Evolutionary conservation across 2,888 invertebrate genomes (phyloP), one percentile per base, ranked within the genome.

Genomic region (Ichneumon xanthorius): DNA sequence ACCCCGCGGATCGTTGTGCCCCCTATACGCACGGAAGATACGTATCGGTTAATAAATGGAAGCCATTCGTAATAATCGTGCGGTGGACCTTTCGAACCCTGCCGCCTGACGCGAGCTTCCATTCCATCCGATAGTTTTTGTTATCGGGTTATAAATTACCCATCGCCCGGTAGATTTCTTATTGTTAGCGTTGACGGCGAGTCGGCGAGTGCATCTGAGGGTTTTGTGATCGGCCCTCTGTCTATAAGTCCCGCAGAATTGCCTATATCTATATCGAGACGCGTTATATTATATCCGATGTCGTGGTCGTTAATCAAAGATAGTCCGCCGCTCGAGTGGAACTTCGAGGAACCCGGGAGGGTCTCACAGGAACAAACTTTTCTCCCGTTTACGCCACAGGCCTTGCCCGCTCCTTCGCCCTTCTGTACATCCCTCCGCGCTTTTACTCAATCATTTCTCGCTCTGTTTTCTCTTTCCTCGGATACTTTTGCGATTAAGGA

Each of bases 141-240:
- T 89, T 86, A 91, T 92, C 88, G 90, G 75, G 92, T 92, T 92
- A 93, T 93, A 93, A 93, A 93, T 93, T 92, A 92, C 92, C 93
- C 91, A 92, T 92, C 90, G 91, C 71, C 50, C 88, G 90, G 92
- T 93, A 71, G 82, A 93, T 92, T 93, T 93, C 92, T 93, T 92
- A 93, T 92, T 92, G 92, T 81, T 90, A 88, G 89, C 89, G 88
- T 90, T 40, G 85, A 89, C 89, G 87, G 90, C 90, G 89, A 90
- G 65, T 45, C 65, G 68, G 88, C 90, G 92, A 93, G 92, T 93
- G 93, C 90, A 91, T 90, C 90, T 92, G 93, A 93, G 92, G 90
- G 92, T 88, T 91, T 91, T 30, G 63, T 90, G 92, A 93, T 93
- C 92, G 91, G 76, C 58, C 79, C 80, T 82, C 85, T 85, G 85